Evolutionary conservation across 2,797 vertebrate species (phyloP), one percentile per base, ranked within the genome.

Genomic region (Microchirus variegatus): DNA sequence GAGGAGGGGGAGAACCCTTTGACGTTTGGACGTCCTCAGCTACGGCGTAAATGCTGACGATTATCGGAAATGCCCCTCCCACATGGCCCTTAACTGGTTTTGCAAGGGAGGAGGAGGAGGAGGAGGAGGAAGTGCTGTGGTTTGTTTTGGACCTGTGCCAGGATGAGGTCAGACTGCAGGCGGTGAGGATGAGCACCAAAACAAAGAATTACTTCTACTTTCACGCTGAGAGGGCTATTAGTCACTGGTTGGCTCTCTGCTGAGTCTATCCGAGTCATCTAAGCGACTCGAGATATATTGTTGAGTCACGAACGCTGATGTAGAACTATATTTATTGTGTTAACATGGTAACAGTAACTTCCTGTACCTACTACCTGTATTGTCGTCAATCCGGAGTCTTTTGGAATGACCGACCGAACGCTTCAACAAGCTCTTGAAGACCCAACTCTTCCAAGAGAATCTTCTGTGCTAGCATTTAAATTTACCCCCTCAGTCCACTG

Each of bases 101-200:
- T 14, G 1, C 4, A 8, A 17, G 2, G 10, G 6, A 10, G 18
- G 4, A 4, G 19, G 6, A 3, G 47, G 37, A n/a, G n/a, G 41
- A 17, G 53, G 53, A 19, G 49, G 50, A 1, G 47, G 60, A 40
- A 35, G 31, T 1, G n/a, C 36, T 19, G 49, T 16, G 2, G 63
- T 70, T 76, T 67, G 13, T 59, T 71, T 72, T 76, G 74, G 71
- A 79, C 26, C 46, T 4, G 1, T 14, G 68, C 66, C 83, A 73
- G 40, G 42, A 42, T 44, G 0, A 16, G 50, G 13, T 62, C 43
- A 69, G 31, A 42, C n/a, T 9, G 5, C 26, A 43, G 51, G 37
- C 17, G 16, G 43, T 9, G 11, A 59, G 22, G 22, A 41, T 4
- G 6, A 45, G 17, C 14, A 37, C 9, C 13, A 59, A 10, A 44